Conservation (phyloP, 2,888 invertebrate genomes). For the Nephrotoma guestfalica region DNA sequence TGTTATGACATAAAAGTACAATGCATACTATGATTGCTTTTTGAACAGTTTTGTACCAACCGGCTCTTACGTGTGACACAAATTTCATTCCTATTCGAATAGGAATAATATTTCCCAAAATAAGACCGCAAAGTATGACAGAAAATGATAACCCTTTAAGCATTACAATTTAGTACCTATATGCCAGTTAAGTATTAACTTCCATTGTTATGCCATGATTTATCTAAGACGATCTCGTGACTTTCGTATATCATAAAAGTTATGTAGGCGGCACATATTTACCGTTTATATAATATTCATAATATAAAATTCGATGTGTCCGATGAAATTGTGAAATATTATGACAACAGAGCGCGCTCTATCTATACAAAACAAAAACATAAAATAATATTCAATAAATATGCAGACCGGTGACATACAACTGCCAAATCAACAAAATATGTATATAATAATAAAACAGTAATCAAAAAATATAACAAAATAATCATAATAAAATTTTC, state of each 20-base stretch:
- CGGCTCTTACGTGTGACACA: too few relatives aligned
- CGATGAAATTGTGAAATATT: neutral
- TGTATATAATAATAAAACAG: neutral
- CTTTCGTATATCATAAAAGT: neutral
- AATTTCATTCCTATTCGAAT: too few relatives aligned
- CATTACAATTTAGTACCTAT: too few relatives aligned
- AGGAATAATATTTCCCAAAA: too few relatives aligned
- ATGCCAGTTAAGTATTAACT: too few relatives aligned
- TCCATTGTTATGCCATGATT: neutral
- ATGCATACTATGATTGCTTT: too few relatives aligned
- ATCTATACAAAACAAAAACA: neutral
- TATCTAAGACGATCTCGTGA: neutral
- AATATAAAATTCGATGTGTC: neutral
- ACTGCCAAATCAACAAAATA: neutral
- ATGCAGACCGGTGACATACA: neutral
- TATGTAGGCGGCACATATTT: too few relatives aligned
- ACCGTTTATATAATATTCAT: too few relatives aligned
- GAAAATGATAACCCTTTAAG: too few relatives aligned
- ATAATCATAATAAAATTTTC: neutral
- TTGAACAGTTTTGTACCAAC: too few relatives aligned
- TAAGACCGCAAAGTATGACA: too few relatives aligned
- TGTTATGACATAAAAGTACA: too few relatives aligned
- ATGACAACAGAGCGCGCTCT: neutral
- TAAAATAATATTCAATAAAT: neutral
- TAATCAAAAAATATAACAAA: neutral